A percentile compares a stretch with the other conserved stretches of the same genome.
phyloP scores from a whole-genome alignment of 2,888 invertebrate species.

The Ptychoptera contaminata region DNA sequence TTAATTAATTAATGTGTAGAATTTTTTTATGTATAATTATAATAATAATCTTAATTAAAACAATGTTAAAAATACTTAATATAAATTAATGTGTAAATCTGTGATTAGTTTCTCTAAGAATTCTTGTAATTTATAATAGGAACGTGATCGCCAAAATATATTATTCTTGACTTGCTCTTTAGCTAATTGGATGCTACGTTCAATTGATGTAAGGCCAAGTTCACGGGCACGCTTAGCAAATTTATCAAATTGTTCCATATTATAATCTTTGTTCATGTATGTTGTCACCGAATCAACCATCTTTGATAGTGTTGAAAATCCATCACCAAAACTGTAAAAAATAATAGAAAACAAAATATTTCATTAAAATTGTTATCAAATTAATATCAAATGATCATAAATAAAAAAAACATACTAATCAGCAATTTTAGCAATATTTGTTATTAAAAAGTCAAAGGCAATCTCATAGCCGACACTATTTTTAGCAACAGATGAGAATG shows the following conservation, averaged over 20 bases:
- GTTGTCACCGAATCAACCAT: slow-evolving; percentile 37
- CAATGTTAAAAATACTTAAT: slow-evolving; percentile 5
- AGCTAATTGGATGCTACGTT: slow-evolving; percentile 24
- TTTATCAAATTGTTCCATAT: slow-evolving; percentile 25
- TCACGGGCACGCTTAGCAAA: slow-evolving; percentile 22
- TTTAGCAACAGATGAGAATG: slow-evolving; percentile 39
- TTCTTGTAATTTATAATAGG: slow-evolving; percentile 25
- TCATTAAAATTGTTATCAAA: neutral
- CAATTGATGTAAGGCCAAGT: slow-evolving; percentile 24
- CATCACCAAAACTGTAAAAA: slow-evolving; percentile 34
- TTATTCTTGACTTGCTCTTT: slow-evolving; percentile 30
- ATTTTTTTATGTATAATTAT: too few species aligned
- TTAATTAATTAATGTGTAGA: too few species aligned
- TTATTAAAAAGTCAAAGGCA: slow-evolving; percentile 39
- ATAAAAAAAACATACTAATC: slow-evolving; percentile 24
- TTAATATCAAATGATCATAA: neutral
- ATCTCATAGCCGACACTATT: slow-evolving; percentile 42
- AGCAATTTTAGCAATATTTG: slow-evolving; percentile 28
- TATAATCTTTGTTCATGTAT: slow-evolving; percentile 36
- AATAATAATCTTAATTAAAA: too few species aligned
- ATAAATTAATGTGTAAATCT: slow-evolving; percentile 24
- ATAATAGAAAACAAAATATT: slow-evolving; percentile 8
- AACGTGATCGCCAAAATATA: slow-evolving; percentile 28
- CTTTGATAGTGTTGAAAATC: slow-evolving; percentile 35
- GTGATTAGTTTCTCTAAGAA: slow-evolving; percentile 26